These are phyloP conservation scores for Orchesella cincta DNA, from an alignment of 1,140 invertebrate species.

Conservation along the genomic window DNA sequence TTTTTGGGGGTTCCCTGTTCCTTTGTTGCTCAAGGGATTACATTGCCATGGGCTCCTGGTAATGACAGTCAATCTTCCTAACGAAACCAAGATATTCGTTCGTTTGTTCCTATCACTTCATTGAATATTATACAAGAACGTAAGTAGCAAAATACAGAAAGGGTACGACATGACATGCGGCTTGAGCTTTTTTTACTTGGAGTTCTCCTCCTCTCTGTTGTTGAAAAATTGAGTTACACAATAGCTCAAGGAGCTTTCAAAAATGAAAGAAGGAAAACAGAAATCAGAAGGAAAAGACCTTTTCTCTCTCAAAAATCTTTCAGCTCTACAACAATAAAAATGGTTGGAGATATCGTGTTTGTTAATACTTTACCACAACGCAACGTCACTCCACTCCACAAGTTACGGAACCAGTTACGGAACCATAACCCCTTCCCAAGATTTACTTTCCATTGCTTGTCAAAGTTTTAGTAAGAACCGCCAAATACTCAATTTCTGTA, in stretches of 20 bases:
- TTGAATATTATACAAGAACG: not conserved
- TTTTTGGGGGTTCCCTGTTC: not conserved
- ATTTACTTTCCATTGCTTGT: too few species aligned
- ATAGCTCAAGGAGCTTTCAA: constrained; percentile 10
- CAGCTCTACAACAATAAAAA: too few species aligned
- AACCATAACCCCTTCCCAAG: too few species aligned
- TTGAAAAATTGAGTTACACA: constrained; percentile 16
- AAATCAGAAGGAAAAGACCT: not conserved
- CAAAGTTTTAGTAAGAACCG: too few species aligned
- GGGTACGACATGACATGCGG: not conserved
- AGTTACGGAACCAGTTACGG: too few species aligned
- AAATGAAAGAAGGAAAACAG: not conserved
- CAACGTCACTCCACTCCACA: too few species aligned
- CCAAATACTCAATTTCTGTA: too few species aligned
- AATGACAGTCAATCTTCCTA: constrained; percentile 22
- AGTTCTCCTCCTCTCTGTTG: constrained; percentile 3
- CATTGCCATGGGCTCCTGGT: not conserved
- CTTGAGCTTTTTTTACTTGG: too few species aligned
- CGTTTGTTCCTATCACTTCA: constrained; percentile 3
- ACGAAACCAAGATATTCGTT: constrained; percentile 19
- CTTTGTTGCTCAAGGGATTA: constrained; percentile 8
- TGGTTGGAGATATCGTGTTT: too few species aligned
- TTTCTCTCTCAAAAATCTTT: not conserved
- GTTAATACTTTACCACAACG: too few species aligned
- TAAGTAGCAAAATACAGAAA: not conserved